A percentile compares a stretch with the other conserved stretches of the same genome.
These are phyloP conservation scores for Petrocephalus sullivani DNA, from an alignment of 2,797 vertebrate genomes.

Conservation along the genomic window DNA sequence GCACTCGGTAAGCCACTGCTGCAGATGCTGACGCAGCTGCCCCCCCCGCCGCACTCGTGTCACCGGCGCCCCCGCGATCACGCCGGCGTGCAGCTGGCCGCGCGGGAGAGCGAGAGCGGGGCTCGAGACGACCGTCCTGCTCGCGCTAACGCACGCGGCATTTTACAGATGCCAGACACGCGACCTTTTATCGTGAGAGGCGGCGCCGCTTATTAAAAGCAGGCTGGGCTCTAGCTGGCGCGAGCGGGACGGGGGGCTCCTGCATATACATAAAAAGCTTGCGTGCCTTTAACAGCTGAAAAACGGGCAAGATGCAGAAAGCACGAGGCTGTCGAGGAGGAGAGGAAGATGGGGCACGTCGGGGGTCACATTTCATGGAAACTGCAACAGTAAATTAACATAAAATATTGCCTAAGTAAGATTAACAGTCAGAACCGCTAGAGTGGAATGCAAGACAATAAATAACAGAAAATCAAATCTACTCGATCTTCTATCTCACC, in stretches of 20 bases:
- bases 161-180: background rate
- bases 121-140: background rate
- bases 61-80: background rate
- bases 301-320: background rate
- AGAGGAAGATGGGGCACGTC: background rate
- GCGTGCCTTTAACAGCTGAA: background rate
- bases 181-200: background rate
- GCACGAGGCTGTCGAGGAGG: background rate
- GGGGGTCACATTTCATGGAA: constrained; percentile 29
- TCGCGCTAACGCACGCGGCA: background rate
- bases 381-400: constrained; percentile 33
- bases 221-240: background rate
- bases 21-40: background rate
- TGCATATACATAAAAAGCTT: background rate
- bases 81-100: background rate
- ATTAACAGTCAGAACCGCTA: constrained; percentile 39
- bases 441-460: constrained; percentile 38
- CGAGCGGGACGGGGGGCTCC: background rate
- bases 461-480: constrained; percentile 49
- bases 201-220: background rate
- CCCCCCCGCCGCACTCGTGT: background rate
- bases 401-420: constrained; percentile 39
- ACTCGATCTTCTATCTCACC: constrained; percentile 41
- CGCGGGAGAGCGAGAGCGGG: background rate
- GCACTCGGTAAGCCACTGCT: background rate